Conservation (phyloP, 2,113 vertebrate genomes). For the Marmota flaviventris region DNA sequence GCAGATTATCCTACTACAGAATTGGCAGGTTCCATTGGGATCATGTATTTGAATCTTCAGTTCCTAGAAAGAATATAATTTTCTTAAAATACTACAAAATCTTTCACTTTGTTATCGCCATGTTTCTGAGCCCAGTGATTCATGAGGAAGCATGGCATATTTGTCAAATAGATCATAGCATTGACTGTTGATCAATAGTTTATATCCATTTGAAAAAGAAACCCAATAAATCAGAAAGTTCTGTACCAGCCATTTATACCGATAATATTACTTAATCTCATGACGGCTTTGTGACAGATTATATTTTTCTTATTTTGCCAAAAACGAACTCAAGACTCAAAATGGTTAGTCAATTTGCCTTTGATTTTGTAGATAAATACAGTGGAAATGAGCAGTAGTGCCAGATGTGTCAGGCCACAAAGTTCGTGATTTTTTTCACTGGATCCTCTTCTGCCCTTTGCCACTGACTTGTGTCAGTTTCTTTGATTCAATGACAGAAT, state of each 20-base stretch:
- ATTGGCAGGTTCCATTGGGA: background rate
- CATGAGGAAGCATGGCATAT: conserved; percentile 48
- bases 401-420: background rate
- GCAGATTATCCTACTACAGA: background rate
- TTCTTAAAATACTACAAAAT: background rate
- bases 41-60: background rate
- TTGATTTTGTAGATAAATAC: background rate
- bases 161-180: conserved; percentile 67
- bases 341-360: background rate
- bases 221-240: conserved; percentile 58
- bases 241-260: conserved; percentile 13
- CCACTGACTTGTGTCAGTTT: background rate
- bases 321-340: background rate
- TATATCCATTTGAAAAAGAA: conserved; percentile 64
- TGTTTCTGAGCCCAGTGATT: background rate
- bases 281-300: background rate
- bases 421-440: background rate
- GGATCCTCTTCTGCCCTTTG: background rate
- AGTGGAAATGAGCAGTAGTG: background rate
- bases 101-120: conserved; percentile 4
- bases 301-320: conserved; percentile 21
- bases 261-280: conserved; percentile 32
- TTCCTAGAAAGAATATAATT: background rate
- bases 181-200: conserved; percentile 71
- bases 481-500: background rate